Evolutionary conservation across 2,113 vertebrate species (phyloP).

Genomic region (Rhea pennata): DNA sequence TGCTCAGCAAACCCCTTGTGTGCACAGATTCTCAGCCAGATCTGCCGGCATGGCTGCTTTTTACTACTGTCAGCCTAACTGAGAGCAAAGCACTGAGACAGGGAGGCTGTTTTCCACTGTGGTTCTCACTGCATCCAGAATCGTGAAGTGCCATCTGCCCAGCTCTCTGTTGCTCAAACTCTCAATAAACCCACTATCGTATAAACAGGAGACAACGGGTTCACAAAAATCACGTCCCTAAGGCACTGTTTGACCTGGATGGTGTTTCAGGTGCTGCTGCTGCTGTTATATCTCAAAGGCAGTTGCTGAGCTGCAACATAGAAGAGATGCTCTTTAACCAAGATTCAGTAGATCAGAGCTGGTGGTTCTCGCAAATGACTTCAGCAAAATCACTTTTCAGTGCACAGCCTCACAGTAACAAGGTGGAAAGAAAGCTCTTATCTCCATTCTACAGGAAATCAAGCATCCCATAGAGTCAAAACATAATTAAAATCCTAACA

Average conservation of each 20-base stretch:
- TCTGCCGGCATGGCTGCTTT: background rate
- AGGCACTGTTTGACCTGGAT: accelerated
- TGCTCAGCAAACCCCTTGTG: background rate
- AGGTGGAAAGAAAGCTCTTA: accelerated
- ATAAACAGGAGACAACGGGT: background rate
- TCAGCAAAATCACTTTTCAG: background rate
- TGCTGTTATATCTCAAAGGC: background rate
- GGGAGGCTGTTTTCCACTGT: background rate
- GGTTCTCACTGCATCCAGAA: background rate
- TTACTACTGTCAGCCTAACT: background rate
- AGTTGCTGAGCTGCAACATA: background rate
- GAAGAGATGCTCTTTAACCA: background rate
- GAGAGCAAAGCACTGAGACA: background rate
- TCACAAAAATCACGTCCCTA: accelerated
- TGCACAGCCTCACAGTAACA: background rate
- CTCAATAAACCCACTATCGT: background rate
- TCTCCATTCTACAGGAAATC: background rate
- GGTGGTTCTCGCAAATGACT: background rate
- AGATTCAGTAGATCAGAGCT: background rate
- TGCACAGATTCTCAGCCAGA: background rate
- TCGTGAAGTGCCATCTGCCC: accelerated
- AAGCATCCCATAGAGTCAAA: background rate
- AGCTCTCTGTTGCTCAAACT: background rate
- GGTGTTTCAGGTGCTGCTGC: background rate
- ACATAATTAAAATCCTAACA: background rate